These are phyloP conservation scores for Drosophila crucigera DNA, from an alignment of 2,888 invertebrate genomes.

Conservation along the genomic window DNA sequence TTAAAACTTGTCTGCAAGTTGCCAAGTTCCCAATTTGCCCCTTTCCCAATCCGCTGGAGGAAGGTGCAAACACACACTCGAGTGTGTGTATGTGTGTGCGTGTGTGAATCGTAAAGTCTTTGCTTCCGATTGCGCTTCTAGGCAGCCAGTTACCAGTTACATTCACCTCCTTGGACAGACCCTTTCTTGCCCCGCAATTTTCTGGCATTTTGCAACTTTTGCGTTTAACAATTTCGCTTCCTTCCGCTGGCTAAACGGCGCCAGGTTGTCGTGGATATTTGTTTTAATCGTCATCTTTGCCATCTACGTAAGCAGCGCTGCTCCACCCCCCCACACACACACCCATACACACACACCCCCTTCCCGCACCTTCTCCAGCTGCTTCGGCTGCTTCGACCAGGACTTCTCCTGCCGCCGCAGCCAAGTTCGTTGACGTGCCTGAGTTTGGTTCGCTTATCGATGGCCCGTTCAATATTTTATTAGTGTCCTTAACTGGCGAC, in stretches of 20 bases:
- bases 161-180: not conserved
- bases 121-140: constrained; percentile 64
- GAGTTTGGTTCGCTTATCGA: constrained; percentile 70
- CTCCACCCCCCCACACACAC: too few relatives aligned
- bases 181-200: constrained; percentile 8
- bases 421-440: constrained; percentile 72
- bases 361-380: not conserved
- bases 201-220: constrained; percentile 79
- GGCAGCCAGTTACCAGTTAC: not conserved
- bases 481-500: constrained; percentile 71
- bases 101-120: constrained; percentile 55
- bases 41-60: not conserved
- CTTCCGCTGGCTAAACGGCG: constrained; percentile 81
- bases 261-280: constrained; percentile 82
- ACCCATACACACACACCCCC: too few relatives aligned
- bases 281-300: constrained; percentile 83
- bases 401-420: not conserved
- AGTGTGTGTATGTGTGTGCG: constrained; percentile 23
- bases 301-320: constrained; percentile 74
- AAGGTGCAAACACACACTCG: constrained; percentile 60
- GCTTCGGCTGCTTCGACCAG: not conserved
- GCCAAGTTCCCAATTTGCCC: constrained; percentile 66
- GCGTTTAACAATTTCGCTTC: constrained; percentile 82
- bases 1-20: constrained; percentile 84
- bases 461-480: constrained; percentile 80